Conservation (phyloP, 2,888 invertebrate genomes). For the Cryptocheilus praepositus region DNA sequence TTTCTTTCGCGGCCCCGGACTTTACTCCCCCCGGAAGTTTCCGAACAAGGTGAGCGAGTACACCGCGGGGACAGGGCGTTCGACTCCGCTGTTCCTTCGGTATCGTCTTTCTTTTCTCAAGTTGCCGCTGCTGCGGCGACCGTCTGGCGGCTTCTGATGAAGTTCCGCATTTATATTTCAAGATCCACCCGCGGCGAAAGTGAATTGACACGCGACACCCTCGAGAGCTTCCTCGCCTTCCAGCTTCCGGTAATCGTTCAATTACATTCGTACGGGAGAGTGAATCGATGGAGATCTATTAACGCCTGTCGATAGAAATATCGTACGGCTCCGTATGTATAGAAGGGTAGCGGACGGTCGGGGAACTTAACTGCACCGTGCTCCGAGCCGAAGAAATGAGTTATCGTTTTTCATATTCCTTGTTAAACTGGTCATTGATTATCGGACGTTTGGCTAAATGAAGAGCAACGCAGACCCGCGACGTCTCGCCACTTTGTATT, state of each 20-base stretch:
- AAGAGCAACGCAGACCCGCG: too few species aligned
- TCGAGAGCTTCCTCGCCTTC: conserved; percentile 8
- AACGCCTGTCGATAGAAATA: neutral
- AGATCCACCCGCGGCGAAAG: conserved; percentile 13
- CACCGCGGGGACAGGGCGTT: neutral
- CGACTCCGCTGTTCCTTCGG: neutral
- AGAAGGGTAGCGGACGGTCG: too few species aligned
- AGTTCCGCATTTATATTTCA: conserved; percentile 31
- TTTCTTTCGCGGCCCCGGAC: conserved; percentile 32
- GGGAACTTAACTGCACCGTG: neutral
- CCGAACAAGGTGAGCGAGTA: conserved; percentile 1
- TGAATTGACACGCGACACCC: conserved; percentile 15
- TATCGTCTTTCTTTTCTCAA: conserved; percentile 3
- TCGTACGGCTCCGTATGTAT: neutral
- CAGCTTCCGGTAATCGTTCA: conserved; percentile 2
- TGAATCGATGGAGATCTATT: neutral
- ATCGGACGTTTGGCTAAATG: too few species aligned
- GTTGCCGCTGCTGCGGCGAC: neutral
- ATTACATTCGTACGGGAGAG: neutral
- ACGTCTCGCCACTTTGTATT: too few species aligned
- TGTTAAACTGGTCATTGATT: too few species aligned
- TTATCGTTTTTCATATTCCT: neutral
- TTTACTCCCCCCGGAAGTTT: neutral
- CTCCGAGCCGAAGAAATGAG: neutral
- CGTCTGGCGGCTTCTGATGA: conserved; percentile 14